phyloP scores from a whole-genome alignment of 2,797 vertebrate species.

The Xiphorhynchus erythropygius region DNA sequence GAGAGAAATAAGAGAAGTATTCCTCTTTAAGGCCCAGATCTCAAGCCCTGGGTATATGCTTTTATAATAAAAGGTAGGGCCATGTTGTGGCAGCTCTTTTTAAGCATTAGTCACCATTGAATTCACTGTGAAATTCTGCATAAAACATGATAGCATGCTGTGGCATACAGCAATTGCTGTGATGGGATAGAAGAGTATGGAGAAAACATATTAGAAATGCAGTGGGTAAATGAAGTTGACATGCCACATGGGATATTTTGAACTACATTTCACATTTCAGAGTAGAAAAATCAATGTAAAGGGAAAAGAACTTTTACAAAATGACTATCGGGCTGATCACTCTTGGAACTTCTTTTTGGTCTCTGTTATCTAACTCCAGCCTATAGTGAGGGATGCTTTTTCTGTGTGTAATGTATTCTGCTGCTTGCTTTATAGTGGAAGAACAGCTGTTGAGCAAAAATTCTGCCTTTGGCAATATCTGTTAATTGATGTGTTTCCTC shows the following conservation, averaged over 20 bases:
- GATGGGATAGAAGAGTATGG: slow-evolving; percentile 44
- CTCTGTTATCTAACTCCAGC: slow-evolving; percentile 5
- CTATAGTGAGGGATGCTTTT: not conserved
- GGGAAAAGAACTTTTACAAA: slow-evolving; percentile 43
- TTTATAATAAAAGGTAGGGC: slow-evolving; percentile 10
- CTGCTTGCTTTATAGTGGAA: slow-evolving; percentile 47
- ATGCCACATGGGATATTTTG: slow-evolving; percentile 61
- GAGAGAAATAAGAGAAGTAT: not conserved
- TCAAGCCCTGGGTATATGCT: not conserved
- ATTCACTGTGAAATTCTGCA: slow-evolving; percentile 61
- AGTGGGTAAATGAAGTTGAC: slow-evolving; percentile 64
- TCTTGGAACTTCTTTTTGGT: slow-evolving; percentile 37
- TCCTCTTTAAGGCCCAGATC: not conserved
- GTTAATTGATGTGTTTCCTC: slow-evolving; percentile 72
- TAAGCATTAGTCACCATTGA: slow-evolving; percentile 57
- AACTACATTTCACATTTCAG: slow-evolving; percentile 56
- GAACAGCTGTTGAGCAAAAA: slow-evolving; percentile 73
- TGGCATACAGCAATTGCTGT: slow-evolving; percentile 55
- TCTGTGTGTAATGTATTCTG: slow-evolving; percentile 61
- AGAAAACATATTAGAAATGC: slow-evolving; percentile 64
- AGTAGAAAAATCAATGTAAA: slow-evolving; percentile 54
- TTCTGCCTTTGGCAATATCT: slow-evolving; percentile 70
- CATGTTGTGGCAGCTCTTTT: slow-evolving; percentile 51
- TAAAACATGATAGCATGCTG: slow-evolving; percentile 68
- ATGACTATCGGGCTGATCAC: slow-evolving; percentile 16